Percentiles rank a stretch among this genome's conserved stretches.
phyloP scores from a whole-genome alignment of 2,888 invertebrate species.

The Rhynchonema sp. region DNA sequence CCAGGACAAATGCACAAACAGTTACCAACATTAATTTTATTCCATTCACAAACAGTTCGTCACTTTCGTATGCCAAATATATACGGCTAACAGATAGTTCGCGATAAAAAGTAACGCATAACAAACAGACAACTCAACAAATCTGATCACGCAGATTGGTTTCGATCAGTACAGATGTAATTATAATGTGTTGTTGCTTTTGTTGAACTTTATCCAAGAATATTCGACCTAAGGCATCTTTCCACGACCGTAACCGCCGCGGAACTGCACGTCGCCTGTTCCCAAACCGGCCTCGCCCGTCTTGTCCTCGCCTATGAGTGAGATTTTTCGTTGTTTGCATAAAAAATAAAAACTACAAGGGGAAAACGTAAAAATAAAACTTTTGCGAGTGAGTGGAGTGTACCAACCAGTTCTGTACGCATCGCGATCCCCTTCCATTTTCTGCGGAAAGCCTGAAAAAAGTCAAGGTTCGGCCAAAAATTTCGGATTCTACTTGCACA shows the following conservation, averaged over 20 bases:
- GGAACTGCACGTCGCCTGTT: constrained; percentile 62
- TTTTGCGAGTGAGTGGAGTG: no score
- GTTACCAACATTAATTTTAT: no score
- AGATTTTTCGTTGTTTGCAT: not conserved
- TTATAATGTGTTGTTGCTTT: no score
- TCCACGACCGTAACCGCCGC: constrained; percentile 24
- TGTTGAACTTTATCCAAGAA: not conserved
- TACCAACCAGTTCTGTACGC: constrained; percentile 9
- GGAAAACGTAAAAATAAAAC: not conserved
- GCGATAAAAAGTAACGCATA: no score
- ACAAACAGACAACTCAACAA: no score
- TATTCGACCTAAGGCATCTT: not conserved
- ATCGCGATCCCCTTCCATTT: constrained; percentile 17
- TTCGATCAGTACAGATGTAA: not conserved
- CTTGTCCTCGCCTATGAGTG: constrained; percentile 45
- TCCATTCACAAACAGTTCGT: no score
- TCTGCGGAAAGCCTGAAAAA: not conserved
- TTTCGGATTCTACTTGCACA: no score
- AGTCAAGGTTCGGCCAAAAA: no score
- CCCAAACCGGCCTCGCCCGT: constrained; percentile 93
- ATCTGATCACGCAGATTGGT: no score
- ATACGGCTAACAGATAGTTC: no score
- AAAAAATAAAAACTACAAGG: not conserved
- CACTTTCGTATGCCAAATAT: no score
- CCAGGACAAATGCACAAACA: no score